phyloP scores from a whole-genome alignment of 2,888 invertebrate species.

The Coenonympha glycerion region DNA sequence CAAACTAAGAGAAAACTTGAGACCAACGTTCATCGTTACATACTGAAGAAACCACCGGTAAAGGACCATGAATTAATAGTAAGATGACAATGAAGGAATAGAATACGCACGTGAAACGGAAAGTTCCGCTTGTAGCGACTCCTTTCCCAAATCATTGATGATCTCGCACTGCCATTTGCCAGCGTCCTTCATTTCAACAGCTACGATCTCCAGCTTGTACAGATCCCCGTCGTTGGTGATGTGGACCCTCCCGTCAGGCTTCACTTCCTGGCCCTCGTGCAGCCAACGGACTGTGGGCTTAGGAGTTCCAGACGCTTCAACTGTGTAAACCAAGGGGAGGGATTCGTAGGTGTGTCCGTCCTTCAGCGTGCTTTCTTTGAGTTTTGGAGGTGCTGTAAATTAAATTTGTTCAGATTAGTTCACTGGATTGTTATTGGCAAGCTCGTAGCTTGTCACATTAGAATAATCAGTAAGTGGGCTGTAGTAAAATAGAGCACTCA shows the following conservation, averaged over 20 bases:
- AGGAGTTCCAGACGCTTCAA: constrained; percentile 85
- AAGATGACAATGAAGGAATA: too few species aligned
- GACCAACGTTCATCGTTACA: too few species aligned
- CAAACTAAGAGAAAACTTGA: too few species aligned
- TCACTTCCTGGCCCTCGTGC: constrained; percentile 83
- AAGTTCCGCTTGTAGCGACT: constrained; percentile 82
- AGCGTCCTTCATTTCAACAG: constrained; percentile 82
- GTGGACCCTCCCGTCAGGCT: constrained; percentile 78
- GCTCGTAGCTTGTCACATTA: too few species aligned
- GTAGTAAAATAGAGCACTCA: too few species aligned
- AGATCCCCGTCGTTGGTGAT: constrained; percentile 80
- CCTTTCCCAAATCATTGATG: constrained; percentile 88
- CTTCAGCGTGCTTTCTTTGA: constrained; percentile 82
- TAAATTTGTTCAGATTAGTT: constrained; percentile 1
- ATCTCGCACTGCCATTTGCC: constrained; percentile 89
- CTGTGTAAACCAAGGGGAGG: constrained; percentile 85
- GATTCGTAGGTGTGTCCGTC: constrained; percentile 87
- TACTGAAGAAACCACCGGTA: too few species aligned
- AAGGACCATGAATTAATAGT: too few species aligned
- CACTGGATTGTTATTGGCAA: background rate
- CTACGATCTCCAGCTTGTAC: constrained; percentile 83
- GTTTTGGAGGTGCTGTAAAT: constrained; percentile 80
- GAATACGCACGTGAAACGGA: constrained; percentile 80
- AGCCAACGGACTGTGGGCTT: constrained; percentile 87
- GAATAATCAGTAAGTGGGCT: too few species aligned